phyloP scores from a whole-genome alignment of 2,888 invertebrate species.

The Chydorus sphaericus region DNA sequence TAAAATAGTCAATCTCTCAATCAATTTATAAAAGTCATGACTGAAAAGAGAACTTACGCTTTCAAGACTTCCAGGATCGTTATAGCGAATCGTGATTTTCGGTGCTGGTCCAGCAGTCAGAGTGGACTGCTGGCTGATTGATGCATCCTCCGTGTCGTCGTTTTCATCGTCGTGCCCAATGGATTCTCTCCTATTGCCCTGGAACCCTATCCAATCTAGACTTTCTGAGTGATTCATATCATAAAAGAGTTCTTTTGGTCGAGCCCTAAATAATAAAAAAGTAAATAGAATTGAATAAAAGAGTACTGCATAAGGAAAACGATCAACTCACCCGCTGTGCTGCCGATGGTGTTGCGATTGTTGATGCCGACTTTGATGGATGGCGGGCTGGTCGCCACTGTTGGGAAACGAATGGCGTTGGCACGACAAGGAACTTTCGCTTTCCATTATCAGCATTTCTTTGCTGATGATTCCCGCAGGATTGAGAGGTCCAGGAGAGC shows the following conservation, averaged over 20 bases:
- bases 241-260: not conserved
- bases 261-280: not conserved
- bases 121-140: not conserved
- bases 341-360: not conserved
- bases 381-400: too few species aligned
- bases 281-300: too few species aligned
- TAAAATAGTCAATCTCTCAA: not conserved
- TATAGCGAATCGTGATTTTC: conserved; percentile 28
- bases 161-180: not conserved
- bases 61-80: conserved; percentile 36
- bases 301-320: not conserved
- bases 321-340: not conserved
- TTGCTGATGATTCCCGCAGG: not conserved
- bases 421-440: not conserved
- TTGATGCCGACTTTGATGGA: not conserved
- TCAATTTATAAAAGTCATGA: not conserved
- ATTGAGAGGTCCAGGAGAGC: not conserved
- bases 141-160: not conserved
- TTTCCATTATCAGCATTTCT: not conserved
- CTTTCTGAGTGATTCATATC: not conserved
- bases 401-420: conserved; percentile 7
- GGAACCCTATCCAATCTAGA: not conserved
- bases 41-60: conserved; percentile 24
- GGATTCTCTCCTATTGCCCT: not conserved
- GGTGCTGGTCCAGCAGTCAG: not conserved